A percentile compares a stretch with the other conserved stretches of the same genome.
phyloP scores from a whole-genome alignment of 1,140 invertebrate species.

The Xylocopa sonorina region DNA sequence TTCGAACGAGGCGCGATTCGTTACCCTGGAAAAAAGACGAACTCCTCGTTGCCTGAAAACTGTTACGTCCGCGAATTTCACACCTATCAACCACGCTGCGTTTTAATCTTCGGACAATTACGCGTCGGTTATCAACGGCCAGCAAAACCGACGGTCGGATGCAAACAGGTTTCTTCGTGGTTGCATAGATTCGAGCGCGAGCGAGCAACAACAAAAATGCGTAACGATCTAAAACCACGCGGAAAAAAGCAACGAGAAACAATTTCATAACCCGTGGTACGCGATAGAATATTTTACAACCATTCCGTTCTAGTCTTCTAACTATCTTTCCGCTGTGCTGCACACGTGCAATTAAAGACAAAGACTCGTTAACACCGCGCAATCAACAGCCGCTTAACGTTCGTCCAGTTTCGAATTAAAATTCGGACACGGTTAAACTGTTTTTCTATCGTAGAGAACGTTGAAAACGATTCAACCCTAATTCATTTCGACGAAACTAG shows the following conservation, averaged over 20 bases:
- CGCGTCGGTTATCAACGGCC: neutral
- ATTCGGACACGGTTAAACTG: neutral
- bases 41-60: neutral
- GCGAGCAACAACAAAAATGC: neutral
- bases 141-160: neutral
- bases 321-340: neutral
- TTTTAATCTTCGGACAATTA: neutral
- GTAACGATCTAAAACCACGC: neutral
- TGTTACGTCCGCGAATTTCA: conserved; percentile 2
- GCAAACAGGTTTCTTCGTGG: neutral
- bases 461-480: neutral
- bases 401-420: neutral
- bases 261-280: neutral
- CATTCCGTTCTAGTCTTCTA: neutral
- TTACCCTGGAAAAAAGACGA: too few relatives aligned
- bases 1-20: neutral
- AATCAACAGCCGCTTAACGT: neutral
- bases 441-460: neutral
- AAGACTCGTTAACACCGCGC: conserved; percentile 8
- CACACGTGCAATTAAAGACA: conserved; percentile 1
- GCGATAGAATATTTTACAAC: neutral
- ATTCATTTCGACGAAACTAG: neutral
- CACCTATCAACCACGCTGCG: neutral
- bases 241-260: too few relatives aligned
- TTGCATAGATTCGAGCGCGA: neutral